Evolutionary conservation across 2,113 vertebrate species (phyloP), one percentile per base, ranked within the genome.

Genomic region (Rhinoptilus africanus): DNA sequence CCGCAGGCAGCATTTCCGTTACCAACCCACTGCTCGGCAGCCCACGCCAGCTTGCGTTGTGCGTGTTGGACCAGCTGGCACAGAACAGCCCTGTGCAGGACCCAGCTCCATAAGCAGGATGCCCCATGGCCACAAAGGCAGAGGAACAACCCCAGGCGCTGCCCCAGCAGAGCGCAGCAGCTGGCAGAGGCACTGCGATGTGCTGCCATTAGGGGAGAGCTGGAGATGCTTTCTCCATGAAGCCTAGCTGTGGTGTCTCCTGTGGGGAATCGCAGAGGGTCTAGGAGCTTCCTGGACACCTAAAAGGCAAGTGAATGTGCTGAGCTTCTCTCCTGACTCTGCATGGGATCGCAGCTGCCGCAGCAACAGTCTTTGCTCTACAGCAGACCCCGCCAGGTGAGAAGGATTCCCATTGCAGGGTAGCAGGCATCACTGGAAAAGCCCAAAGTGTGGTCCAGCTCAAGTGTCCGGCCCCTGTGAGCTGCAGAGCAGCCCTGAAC

Each of bases 381-480:
- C 0, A 1, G 62, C 71, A 74, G 56, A 23, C 30, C 27, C 45
- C 41, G 18, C 19, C 43, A 30, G 54, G 18, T 10, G 53, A 82
- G 34, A 47, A 85, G 15, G 23, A 74, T 57, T 62, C 66, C 60
- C 34, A 16, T 24, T 8, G 14, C 34, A 87, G 51, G 6, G 12
- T 14, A 23, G 27, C 32, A 53, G 30, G 22, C 5, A 14, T 10
- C 41, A 11, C 35, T n/a, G 66, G 62, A 54, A 85, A 63, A 91
- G 51, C 72, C 79, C 15, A 19, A 30, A 67, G 66, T 3, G 1
- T 4, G 24, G 28, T 27, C 45, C 51, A 82, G 41, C 13, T 57
- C 1, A 0, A 24, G 30, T 14, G 18, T 34, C 59, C 13, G 10
- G 18, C 13, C 16, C 13, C 10, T 4, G 2, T 2, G 18, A 87